Evolutionary conservation across 2,888 invertebrate species (phyloP).

Genomic region (Harpagoxenus sublaevis): DNA sequence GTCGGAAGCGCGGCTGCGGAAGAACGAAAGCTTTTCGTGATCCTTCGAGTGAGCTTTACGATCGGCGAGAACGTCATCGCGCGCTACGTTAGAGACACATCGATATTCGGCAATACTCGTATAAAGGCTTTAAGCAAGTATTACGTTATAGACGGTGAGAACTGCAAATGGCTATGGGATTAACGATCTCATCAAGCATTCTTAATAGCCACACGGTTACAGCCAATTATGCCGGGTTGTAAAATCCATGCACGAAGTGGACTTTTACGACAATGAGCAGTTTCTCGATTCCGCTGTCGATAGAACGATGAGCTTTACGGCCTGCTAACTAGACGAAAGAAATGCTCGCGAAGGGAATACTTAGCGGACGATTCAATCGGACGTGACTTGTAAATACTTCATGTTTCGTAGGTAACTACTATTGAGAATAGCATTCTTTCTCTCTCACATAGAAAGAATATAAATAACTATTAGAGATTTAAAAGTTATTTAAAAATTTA

Average conservation of each 20-base stretch:
- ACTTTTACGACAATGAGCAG: slow-evolving; percentile 63
- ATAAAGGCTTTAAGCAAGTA: slow-evolving; percentile 71
- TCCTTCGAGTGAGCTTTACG: slow-evolving; percentile 61
- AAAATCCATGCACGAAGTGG: slow-evolving; percentile 69
- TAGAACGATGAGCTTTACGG: slow-evolving; percentile 16
- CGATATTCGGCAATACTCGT: slow-evolving; percentile 70
- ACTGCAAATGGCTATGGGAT: slow-evolving; percentile 69
- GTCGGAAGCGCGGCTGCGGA: not conserved
- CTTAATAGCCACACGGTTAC: slow-evolving; percentile 68
- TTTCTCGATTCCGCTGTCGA: slow-evolving; percentile 17
- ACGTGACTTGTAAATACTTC: slow-evolving; percentile 27
- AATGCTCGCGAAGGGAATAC: not conserved
- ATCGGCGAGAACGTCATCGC: slow-evolving; percentile 19
- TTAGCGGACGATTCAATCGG: not conserved
- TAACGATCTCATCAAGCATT: slow-evolving; percentile 76
- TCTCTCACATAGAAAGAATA: not conserved
- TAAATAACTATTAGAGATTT: not conserved
- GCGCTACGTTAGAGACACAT: slow-evolving; percentile 27
- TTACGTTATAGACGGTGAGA: slow-evolving; percentile 66
- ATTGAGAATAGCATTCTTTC: not conserved
- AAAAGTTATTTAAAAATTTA: not conserved
- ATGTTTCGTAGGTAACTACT: not conserved
- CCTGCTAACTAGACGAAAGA: slow-evolving; percentile 6
- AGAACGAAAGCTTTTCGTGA: slow-evolving; percentile 28
- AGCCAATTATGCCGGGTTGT: slow-evolving; percentile 74